phyloP scores from a whole-genome alignment of 2,113 vertebrate genomes.

The Scatophagus argus region DNA sequence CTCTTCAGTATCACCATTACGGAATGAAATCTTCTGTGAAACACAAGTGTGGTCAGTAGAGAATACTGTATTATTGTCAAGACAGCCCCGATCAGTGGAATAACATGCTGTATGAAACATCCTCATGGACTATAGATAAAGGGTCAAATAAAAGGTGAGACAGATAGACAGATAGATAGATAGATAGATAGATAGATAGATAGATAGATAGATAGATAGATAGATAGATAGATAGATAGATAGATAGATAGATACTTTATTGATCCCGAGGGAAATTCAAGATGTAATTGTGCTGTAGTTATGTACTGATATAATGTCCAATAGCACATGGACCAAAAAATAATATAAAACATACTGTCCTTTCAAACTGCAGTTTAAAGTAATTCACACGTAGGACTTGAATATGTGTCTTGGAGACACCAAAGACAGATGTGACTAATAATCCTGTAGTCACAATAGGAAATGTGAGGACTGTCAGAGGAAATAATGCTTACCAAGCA shows the following conservation, averaged over 20 bases:
- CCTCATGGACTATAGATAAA: not conserved
- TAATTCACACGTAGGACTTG: not conserved
- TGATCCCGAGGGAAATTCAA: no score
- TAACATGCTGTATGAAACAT: not conserved
- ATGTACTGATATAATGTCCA: not conserved
- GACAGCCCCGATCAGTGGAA: not conserved
- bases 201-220: no score
- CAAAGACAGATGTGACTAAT: slow-evolving; percentile 8
- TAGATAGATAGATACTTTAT: no score
- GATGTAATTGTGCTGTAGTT: not conserved
- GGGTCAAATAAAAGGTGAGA: not conserved
- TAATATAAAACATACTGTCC: not conserved
- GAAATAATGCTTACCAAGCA: slow-evolving; percentile 75
- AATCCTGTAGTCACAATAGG: slow-evolving; percentile 20
- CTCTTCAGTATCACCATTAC: not conserved
- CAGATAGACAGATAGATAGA: no score
- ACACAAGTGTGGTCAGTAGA: not conserved
- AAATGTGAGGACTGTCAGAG: slow-evolving; percentile 9
- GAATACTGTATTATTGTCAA: not conserved
- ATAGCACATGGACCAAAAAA: not conserved
- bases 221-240: no score
- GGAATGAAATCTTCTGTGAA: not conserved
- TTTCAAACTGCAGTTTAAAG: not conserved
- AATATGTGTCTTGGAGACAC: slow-evolving; percentile 1
- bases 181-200: no score